A percentile compares a stretch with the other conserved stretches of the same genome.
Evolutionary conservation across 2,888 invertebrate species (phyloP).

Genomic region (Coecobrya sp.): DNA sequence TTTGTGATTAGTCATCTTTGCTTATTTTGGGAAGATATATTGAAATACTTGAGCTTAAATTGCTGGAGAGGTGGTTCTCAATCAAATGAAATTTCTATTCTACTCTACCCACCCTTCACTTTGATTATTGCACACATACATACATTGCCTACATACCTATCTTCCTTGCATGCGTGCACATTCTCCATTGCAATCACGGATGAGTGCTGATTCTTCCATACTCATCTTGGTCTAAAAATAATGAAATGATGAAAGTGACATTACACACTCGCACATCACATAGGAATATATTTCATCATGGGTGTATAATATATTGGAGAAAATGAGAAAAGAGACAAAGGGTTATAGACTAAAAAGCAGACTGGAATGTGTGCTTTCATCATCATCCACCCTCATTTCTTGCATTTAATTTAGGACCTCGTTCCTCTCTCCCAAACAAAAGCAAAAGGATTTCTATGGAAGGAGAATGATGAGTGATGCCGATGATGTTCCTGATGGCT

Average conservation of each 20-base stretch:
- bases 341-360: slow-evolving; percentile 71
- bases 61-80: slow-evolving; percentile 57
- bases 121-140: not conserved
- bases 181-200: slow-evolving; percentile 37
- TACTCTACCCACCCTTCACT: not conserved
- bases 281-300: not conserved
- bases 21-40: slow-evolving; percentile 7
- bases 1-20: slow-evolving; percentile 67
- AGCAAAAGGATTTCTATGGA: slow-evolving; percentile 49
- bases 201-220: slow-evolving; percentile 40
- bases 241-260: slow-evolving; percentile 58
- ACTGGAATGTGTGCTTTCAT: slow-evolving; percentile 69
- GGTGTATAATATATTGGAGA: not conserved
- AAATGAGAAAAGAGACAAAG: slow-evolving; percentile 70
- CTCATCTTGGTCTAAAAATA: slow-evolving; percentile 55
- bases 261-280: slow-evolving; percentile 6
- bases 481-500: slow-evolving; percentile 32
- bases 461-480: slow-evolving; percentile 50
- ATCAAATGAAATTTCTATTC: slow-evolving; percentile 30
- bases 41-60: slow-evolving; percentile 50
- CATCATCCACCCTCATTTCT: slow-evolving; percentile 56
- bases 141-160: not conserved
- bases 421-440: slow-evolving; percentile 57
- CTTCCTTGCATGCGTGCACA: slow-evolving; percentile 44
- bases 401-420: slow-evolving; percentile 44